Evolutionary conservation across 1,140 invertebrate genomes (phyloP).

Genomic region (Caenorhabditis brenneri): DNA sequence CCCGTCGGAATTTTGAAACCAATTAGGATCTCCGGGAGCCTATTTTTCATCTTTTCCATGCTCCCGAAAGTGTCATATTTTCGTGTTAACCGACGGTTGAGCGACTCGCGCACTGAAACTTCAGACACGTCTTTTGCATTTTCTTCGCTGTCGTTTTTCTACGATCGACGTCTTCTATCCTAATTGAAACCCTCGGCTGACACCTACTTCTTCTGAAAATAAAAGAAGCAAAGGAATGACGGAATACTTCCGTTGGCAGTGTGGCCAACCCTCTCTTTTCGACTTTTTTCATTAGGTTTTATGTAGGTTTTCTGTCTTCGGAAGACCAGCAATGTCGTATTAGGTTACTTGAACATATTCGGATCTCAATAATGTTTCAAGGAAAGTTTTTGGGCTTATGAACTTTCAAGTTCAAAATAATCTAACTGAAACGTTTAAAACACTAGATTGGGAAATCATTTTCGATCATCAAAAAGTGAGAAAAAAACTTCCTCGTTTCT

Average conservation of each 20-base stretch:
- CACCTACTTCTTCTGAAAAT: neutral
- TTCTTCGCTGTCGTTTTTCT: neutral
- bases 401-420: too few relatives aligned
- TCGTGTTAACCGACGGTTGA: slow-evolving; percentile 36
- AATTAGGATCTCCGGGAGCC: slow-evolving; percentile 28
- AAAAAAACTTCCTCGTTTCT: too few relatives aligned
- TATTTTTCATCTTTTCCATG: slow-evolving; percentile 13
- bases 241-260: neutral
- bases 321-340: too few relatives aligned
- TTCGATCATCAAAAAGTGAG: too few relatives aligned
- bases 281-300: neutral
- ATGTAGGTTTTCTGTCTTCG: neutral
- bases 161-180: slow-evolving; percentile 14
- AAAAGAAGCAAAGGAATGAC: neutral
- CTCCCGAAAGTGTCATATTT: slow-evolving; percentile 42
- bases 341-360: too few relatives aligned
- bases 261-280: neutral
- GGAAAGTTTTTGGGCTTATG: too few relatives aligned
- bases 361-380: too few relatives aligned
- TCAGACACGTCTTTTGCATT: slow-evolving; percentile 16
- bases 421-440: too few relatives aligned
- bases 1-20: slow-evolving; percentile 31
- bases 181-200: slow-evolving; percentile 21
- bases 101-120: slow-evolving; percentile 19
- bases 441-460: too few relatives aligned